Base-by-base conservation (phyloP, 2,888 invertebrate species). In the Argynnis bischoffii region DNA sequence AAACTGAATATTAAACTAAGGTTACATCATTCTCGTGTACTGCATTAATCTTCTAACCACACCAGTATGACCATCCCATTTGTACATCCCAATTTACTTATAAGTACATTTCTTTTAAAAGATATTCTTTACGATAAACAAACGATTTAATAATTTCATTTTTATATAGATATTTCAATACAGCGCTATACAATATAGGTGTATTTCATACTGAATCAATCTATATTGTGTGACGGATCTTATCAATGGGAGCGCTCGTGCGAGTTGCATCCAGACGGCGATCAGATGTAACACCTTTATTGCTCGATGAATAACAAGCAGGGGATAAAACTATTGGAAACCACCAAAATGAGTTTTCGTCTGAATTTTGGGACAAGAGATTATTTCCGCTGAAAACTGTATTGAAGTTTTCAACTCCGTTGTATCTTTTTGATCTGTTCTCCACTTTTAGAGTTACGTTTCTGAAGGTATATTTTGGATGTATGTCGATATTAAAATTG, bases 241-340 rank as follows among this genome's bases (percentile, higher is more conserved):
- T 51, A 51, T 61, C 60, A 61, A 18, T 13, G 51, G n/a, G 31
- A 50, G 48, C 60, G 35, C 0, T 31, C 60, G 60, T 51, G 60
- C 60, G 35, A 26, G 26, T 5, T 0, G 15, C 5, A 31, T n/a
- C 6, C 51, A 14, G 3, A 2, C 35, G 51, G 35, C 35, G 16
- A 51, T 50, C 50, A 31, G 50, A 35, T 21, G 6, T 55, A 31
- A 51, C 50, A 15, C 13, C 50, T 14, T 51, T 51, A 51, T 61
- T 16, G 57, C 57, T 26, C 14, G 13, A 6, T 61, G 51, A 61
- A 61, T 61, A 50, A 51, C 51, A 61, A 61, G 14, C 51, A 61
- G 35, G 35, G 35, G 35, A 18, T 50, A 14, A 18, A 51, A 51
- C 14, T 16, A 13, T 35, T 16, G 51, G 35, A 61, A 35, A 35